These are phyloP conservation scores for Equus przewalskii DNA, from an alignment of 2,113 vertebrate species.

Conservation along the genomic window DNA sequence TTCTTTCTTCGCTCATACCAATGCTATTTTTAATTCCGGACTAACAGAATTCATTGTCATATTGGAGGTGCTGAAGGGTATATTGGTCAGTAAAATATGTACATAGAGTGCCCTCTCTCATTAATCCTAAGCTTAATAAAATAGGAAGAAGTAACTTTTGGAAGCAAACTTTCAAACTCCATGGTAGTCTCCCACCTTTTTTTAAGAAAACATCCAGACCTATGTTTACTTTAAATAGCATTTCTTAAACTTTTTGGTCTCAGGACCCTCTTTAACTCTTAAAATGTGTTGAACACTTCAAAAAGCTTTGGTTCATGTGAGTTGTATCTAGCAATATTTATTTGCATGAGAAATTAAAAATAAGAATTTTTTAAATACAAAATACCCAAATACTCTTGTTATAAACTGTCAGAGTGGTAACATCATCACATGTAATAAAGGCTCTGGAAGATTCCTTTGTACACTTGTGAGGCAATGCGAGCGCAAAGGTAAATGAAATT, in stretches of 20 bases:
- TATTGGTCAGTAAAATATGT: not conserved
- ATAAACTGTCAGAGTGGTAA: not conserved
- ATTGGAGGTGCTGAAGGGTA: not conserved
- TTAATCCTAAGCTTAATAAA: not conserved
- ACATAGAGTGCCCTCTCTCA: not conserved
- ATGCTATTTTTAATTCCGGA: not conserved
- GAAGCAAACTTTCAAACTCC: not conserved
- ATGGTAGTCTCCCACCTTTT: not conserved
- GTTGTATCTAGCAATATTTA: slow-evolving; percentile 32
- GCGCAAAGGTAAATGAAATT: not conserved
- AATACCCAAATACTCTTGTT: not conserved
- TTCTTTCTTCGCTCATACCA: not conserved
- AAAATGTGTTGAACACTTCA: not conserved
- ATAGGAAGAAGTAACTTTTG: not conserved
- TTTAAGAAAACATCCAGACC: not conserved
- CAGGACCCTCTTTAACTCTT: not conserved
- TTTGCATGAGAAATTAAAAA: not conserved
- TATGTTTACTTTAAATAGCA: not conserved
- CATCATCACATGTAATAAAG: not conserved
- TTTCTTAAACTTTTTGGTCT: not conserved
- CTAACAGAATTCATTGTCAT: not conserved
- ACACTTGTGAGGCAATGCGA: not conserved
- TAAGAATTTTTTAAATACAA: not conserved
- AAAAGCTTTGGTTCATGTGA: not conserved
- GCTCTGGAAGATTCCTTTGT: not conserved